Evolutionary conservation across 2,113 vertebrate species (phyloP), one percentile per base, ranked within the genome.

Genomic region (Melanocharis versteri): DNA sequence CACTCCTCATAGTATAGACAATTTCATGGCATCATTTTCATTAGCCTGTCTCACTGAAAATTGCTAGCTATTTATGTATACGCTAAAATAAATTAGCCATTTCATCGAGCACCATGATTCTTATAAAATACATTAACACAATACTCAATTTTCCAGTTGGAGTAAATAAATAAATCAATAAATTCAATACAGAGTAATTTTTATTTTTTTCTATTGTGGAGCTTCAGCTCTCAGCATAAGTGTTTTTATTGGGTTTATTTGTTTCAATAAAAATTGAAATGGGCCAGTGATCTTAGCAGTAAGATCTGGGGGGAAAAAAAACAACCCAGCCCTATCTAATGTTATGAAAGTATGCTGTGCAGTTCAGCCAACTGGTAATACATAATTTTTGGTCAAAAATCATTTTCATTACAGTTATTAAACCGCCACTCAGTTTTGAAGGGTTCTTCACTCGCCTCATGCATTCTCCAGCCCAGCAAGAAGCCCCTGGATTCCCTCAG

Each of bases 21-120:
- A 98, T 98, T 98, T 98, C 97, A 98, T 97, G 96, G 97, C 97
- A 98, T 98, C 98, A 97, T 98, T 98, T 98, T 98, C 98, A 98
- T 98, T 98, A 99, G 98, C 92, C 97, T 98, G 98, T 98, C 98
- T 97, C 98, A 98, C 93, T 97, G 98, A 98, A 98, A 98, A 98
- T 98, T 97, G 98, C 98, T 97, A 98, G 98, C 99, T 99, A 98
- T 99, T 99, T 99, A 99, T 99, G 99, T 99, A 98, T 98, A 97
- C 78, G 95, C 98, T 98, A 97, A 98, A 98, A 98, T 98, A 98
- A 98, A 99, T 98, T 99, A 99, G 98, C 98, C 98, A 98, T 98
- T 99, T 99, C 98, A 98, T 98, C 98, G 98, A 98, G 98, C 98
- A 98, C 97, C 91, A 98, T 97, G 98, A 99, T 99, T 98, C 98